phyloP scores from a whole-genome alignment of 2,888 invertebrate species.

The Tridacna gigas region DNA sequence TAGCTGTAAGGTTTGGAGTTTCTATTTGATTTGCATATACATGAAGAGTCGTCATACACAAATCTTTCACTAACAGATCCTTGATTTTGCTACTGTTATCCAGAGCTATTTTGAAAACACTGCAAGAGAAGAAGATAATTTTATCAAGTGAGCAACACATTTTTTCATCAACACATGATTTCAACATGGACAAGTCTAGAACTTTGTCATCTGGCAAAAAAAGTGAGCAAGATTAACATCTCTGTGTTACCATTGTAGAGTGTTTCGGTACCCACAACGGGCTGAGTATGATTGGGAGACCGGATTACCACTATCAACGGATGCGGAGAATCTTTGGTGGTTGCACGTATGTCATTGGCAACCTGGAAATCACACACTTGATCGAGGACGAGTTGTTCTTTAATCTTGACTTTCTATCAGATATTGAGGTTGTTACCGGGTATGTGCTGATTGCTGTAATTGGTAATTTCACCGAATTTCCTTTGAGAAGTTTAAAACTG shows the following conservation, averaged over 20 bases:
- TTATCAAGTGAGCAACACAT: too few species aligned
- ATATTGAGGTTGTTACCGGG: slow-evolving; percentile 96
- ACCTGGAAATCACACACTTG: slow-evolving; percentile 98
- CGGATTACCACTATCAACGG: slow-evolving; percentile 74
- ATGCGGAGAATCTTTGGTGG: slow-evolving; percentile 91
- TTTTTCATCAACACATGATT: too few species aligned
- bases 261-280: slow-evolving; percentile 76
- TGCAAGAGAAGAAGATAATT: too few species aligned
- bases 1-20: too few species aligned
- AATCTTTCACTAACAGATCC: too few species aligned
- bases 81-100: too few species aligned
- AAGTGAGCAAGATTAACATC: too few species aligned
- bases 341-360: slow-evolving; percentile 99
- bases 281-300: slow-evolving; percentile 73
- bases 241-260: slow-evolving; percentile 57
- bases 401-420: slow-evolving; percentile 95
- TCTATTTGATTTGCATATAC: too few species aligned
- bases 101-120: too few species aligned
- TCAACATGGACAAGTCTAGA: too few species aligned
- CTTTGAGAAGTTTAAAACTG: slow-evolving; percentile 11
- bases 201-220: too few species aligned
- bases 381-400: slow-evolving; percentile 87
- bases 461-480: neutral
- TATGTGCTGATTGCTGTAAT: slow-evolving; percentile 93
- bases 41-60: too few species aligned